These are phyloP conservation scores for Nephrotoma guestfalica DNA, from an alignment of 2,888 invertebrate species.

Conservation along the genomic window DNA sequence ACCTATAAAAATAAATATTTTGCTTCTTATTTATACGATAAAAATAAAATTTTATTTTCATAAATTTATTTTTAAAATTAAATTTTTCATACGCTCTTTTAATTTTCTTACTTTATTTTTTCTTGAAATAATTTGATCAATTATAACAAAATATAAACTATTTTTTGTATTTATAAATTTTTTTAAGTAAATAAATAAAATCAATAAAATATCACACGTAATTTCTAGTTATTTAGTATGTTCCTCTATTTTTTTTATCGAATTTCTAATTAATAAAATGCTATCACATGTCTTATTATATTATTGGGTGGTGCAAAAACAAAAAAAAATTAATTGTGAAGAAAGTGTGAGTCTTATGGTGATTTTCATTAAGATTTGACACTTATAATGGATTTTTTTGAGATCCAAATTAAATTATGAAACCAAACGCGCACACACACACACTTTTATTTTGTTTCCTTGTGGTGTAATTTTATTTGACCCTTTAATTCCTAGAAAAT, in stretches of 20 bases:
- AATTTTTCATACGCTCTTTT: background rate
- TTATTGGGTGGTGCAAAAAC: background rate
- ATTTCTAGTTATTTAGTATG: background rate
- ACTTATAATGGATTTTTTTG: background rate
- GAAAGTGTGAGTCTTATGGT: background rate
- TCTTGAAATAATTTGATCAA: background rate
- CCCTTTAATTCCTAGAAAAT: background rate
- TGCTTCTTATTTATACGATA: background rate
- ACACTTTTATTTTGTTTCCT: background rate
- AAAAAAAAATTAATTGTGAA: background rate
- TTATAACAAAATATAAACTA: background rate
- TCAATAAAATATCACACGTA: background rate
- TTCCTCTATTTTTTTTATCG: background rate
- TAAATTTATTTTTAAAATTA: background rate
- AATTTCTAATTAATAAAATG: background rate
- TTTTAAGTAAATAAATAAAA: background rate
- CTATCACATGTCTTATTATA: background rate
- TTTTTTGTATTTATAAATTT: background rate
- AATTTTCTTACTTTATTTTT: background rate
- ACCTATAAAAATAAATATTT: background rate
- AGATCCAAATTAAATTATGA: background rate
- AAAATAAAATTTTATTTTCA: background rate
- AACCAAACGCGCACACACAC: background rate
- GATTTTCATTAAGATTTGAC: background rate
- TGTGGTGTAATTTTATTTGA: background rate